Percentiles rank a stretch among this genome's conserved stretches.
Evolutionary conservation across 2,888 invertebrate genomes (phyloP).

Genomic region (Cosmopolites sordidus): DNA sequence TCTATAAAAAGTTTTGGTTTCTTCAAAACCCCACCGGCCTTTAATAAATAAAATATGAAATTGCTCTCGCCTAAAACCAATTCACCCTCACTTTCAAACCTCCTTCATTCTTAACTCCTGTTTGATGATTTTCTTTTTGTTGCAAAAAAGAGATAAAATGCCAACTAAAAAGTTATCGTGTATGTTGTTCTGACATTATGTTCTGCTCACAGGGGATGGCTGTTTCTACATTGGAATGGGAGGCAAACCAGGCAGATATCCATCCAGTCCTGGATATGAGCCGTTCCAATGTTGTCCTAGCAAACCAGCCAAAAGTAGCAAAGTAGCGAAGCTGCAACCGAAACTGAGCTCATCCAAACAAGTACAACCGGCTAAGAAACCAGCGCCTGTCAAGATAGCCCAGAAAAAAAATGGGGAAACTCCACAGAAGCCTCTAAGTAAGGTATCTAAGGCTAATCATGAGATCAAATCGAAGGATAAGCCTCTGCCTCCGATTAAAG

Average conservation of each 20-base stretch:
- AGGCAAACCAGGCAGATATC: conserved; percentile 68
- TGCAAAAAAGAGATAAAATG: conserved; percentile 2
- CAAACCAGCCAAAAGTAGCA: conserved; percentile 70
- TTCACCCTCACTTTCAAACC: conserved; percentile 13
- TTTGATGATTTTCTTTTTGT: conserved; percentile 2
- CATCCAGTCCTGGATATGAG: conserved; percentile 70
- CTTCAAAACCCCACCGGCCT: conserved; percentile 1
- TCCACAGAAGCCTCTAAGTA: conserved; percentile 19
- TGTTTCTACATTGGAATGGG: conserved; percentile 96
- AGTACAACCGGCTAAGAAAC: conserved; percentile 4
- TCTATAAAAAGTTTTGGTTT: no score
- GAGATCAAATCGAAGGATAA: conserved; percentile 35
- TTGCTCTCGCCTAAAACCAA: conserved; percentile 6
- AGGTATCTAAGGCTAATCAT: conserved; percentile 28
- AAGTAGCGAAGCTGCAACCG: conserved; percentile 71
- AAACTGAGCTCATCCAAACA: conserved; percentile 34
- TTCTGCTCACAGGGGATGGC: conserved; percentile 82
- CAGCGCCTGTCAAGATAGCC: background rate
- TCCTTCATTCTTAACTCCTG: background rate
- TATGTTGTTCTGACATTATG: conserved; percentile 71
- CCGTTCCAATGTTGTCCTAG: conserved; percentile 91
- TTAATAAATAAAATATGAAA: background rate
- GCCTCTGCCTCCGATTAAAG: conserved; percentile 35
- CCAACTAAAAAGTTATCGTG: conserved; percentile 26
- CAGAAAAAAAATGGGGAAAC: conserved; percentile 2